Base-by-base conservation (phyloP, 1,140 invertebrate species). In the Sinonovacula constricta region DNA sequence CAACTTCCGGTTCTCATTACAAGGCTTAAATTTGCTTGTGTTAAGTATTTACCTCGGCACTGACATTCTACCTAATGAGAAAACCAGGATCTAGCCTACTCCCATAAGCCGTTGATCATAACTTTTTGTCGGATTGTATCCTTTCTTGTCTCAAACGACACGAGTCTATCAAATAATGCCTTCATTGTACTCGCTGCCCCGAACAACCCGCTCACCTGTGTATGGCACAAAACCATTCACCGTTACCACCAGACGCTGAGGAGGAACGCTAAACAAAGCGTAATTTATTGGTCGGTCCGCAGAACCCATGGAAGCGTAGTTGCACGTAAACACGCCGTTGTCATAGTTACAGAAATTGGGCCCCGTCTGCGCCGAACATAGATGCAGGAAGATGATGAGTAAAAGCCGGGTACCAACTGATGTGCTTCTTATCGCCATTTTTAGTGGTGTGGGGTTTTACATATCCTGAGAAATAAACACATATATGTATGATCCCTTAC, bases 241-340 rank as follows among this genome's bases (percentile, higher is more conserved):
- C 18, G 51, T 49, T 3, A 75, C 34, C 24, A 36, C 24, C 39
- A 75, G 36, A 30, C 53, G 71, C 33, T 75, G 71, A 2, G 71
- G 71, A 2, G 28, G 34, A 0, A 24, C 31, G 15, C 34, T 51
- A 26, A 75, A 75, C 0, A 34, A 22, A 22, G n/a, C 39, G 49
- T 34, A 65, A n/a, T 65, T 18, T 18, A 75, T 75, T 5, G 71
- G 71, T 56, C 45, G n/a, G 28, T 75, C 39, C 26, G 71, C 39
- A 24, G 59, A 26, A 12, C 59, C 36, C 71, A 75, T 75, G 2
- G 49, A 22, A 26, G 14, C 36, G 36, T 75, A 75, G 30, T 65
- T n/a, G 51, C 71, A 75, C 30, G 39, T 51, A 31, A 62, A 75
- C 12, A 75, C 71, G n/a, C 59, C 71, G 28, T 75, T 49, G 22